Conservation (phyloP, 2,888 invertebrate genomes). For the Oxycera nigricornis region DNA sequence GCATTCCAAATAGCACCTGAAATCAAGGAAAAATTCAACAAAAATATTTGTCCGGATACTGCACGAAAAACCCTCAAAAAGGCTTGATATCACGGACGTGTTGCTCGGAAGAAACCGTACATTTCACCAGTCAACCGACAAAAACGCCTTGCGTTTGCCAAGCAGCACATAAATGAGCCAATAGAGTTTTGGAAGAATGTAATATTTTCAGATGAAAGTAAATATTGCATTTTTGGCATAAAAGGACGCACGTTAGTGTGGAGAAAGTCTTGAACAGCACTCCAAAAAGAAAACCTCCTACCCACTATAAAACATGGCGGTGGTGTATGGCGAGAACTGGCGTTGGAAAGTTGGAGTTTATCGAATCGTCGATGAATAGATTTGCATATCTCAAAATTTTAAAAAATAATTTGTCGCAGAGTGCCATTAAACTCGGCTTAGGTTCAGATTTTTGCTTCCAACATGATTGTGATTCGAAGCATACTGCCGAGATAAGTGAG, state of each 20-base stretch:
- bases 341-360: constrained; percentile 28
- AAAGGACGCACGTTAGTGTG: constrained; percentile 39
- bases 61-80: constrained; percentile 8
- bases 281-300: constrained; percentile 38
- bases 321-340: constrained; percentile 37
- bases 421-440: constrained; percentile 9
- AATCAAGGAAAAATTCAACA: neutral
- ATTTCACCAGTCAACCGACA: neutral
- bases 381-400: constrained; percentile 6
- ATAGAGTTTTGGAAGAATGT: neutral
- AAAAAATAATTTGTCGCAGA: neutral
- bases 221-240: constrained; percentile 41
- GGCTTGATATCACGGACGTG: neutral
- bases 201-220: constrained; percentile 37
- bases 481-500: neutral
- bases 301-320: constrained; percentile 41
- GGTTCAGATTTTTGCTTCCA: neutral
- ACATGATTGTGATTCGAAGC: constrained; percentile 7
- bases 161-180: constrained; percentile 12
- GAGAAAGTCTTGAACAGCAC: constrained; percentile 28
- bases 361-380: neutral
- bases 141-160: neutral
- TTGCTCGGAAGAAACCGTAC: constrained; percentile 2
- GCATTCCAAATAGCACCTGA: constrained; percentile 11
- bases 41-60: neutral